Base-by-base conservation (phyloP, 2,888 invertebrate genomes). In the Acrobasis consociella region DNA sequence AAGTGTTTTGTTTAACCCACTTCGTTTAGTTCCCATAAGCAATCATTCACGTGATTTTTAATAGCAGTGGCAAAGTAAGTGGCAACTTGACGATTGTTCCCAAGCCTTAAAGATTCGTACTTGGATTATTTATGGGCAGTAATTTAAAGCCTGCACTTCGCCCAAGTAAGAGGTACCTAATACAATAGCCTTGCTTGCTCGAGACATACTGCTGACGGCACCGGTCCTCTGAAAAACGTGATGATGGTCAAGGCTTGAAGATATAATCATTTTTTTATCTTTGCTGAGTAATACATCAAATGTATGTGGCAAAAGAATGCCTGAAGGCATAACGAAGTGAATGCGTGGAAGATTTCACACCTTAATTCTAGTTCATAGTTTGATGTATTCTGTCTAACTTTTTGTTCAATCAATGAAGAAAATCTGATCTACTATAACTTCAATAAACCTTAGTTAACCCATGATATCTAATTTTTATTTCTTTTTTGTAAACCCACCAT, bases 111-210 rank as follows among this genome's bases (percentile, higher is more conserved):
- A 74, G 77, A 76, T 74, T 69, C 80, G 55, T 74, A 79, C 80
- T 82, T 83, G 80, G 78, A 83, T 85, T 83, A 85, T 86, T 83
- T 82, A 86, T 83, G 81, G 81, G 74, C 75, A 64, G 77, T 82
- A 82, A 85, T 85, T 82, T 77, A 77, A 82, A 79, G 77, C 73
- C 77, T 76, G 77, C 74, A 81, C 77, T 79, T 82, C 78, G 82
- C 78, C 78, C 75, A 87, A 87, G 88, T 87, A 89, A 89, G 82
- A 85, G 87, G 89, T 73, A 22, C 22, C 3, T 2, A 72, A 77
- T 69, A 74, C 74, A 77, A 75, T 77, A 86, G 83, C 87, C 88
- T 89, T 88, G 88, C 76, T 60, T 64, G 65, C 66, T 74, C 78
- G 76, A 75, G 80, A 81, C 79, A 82, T 78, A 83, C 81, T 72